Percentiles rank a stretch among this genome's conserved stretches.
Evolutionary conservation across 2,113 vertebrate genomes (phyloP).

Genomic region (Crotophaga sulcirostris): DNA sequence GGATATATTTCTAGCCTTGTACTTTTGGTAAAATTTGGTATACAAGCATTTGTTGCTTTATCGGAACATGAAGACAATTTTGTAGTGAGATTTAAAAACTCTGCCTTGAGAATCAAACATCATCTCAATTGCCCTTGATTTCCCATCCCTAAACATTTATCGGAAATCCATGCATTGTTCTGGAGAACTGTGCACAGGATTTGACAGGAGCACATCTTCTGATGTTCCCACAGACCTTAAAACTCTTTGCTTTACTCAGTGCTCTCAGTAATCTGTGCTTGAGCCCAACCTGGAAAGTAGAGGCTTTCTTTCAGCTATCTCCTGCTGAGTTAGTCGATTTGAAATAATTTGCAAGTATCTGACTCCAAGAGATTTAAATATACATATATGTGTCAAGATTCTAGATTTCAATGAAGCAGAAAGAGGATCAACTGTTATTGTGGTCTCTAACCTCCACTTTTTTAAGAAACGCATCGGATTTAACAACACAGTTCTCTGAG

Average conservation of each 20-base stretch:
- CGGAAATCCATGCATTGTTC: neutral
- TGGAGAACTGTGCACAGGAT: neutral
- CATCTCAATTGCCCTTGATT: neutral
- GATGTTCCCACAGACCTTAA: neutral
- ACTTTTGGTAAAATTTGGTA: slow-evolving; percentile 3
- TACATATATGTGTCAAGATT: neutral
- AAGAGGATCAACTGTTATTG: slow-evolving; percentile 14
- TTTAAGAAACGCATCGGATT: slow-evolving; percentile 22
- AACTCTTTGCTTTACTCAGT: neutral
- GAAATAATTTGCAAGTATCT: slow-evolving; percentile 29
- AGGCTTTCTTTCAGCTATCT: neutral
- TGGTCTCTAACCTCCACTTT: slow-evolving; percentile 18
- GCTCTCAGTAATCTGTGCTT: neutral
- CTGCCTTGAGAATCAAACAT: slow-evolving; percentile 14
- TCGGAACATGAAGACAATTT: neutral
- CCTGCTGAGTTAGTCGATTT: neutral
- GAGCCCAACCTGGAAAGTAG: neutral
- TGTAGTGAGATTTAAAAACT: neutral
- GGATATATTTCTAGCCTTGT: slow-evolving; percentile 46
- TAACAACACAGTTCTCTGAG: neutral
- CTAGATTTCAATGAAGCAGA: slow-evolving; percentile 20
- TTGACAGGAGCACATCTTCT: neutral
- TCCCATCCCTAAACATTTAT: neutral
- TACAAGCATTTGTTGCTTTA: neutral
- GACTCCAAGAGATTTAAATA: slow-evolving; percentile 43